Evolutionary conservation across 2,113 vertebrate genomes (phyloP).

Genomic region (Eupsittula cactorum): DNA sequence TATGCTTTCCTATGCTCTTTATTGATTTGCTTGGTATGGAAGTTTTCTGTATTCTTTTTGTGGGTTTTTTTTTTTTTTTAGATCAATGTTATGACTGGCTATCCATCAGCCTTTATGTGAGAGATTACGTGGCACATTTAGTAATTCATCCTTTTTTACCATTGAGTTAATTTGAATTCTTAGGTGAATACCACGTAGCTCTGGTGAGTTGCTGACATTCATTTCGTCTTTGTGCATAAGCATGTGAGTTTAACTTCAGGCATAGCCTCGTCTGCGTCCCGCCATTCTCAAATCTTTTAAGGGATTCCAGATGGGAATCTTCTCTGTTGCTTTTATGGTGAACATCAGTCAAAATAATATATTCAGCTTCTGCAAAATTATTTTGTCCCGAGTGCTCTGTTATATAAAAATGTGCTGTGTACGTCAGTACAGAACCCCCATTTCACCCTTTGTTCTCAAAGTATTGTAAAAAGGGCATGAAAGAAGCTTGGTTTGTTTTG

Average conservation of each 20-base stretch:
- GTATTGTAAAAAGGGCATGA: not conserved
- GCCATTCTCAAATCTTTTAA: not conserved
- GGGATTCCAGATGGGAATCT: not conserved
- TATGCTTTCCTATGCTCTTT: not conserved
- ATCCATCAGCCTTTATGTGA: not conserved
- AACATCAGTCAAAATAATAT: not conserved
- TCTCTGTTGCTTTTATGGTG: not conserved
- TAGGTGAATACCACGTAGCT: not conserved
- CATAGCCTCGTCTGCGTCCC: not conserved
- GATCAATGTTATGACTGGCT: not conserved
- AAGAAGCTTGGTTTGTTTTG: not conserved
- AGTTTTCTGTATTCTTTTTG: not conserved
- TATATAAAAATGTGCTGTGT: not conserved
- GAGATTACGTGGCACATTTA: not conserved
- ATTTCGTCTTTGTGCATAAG: not conserved
- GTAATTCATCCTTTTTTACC: not conserved
- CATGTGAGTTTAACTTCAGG: not conserved
- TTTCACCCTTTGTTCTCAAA: not conserved
- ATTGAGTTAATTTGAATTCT: not conserved
- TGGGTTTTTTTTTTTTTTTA: not conserved
- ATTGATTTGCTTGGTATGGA: not conserved
- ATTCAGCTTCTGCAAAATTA: not conserved
- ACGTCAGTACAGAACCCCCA: not conserved
- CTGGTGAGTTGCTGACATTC: not conserved
- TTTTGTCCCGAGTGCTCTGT: not conserved